Percentiles rank a stretch among this genome's conserved stretches.
Conservation (phyloP, 2,888 invertebrate species). For the Mamestra brassicae region DNA sequence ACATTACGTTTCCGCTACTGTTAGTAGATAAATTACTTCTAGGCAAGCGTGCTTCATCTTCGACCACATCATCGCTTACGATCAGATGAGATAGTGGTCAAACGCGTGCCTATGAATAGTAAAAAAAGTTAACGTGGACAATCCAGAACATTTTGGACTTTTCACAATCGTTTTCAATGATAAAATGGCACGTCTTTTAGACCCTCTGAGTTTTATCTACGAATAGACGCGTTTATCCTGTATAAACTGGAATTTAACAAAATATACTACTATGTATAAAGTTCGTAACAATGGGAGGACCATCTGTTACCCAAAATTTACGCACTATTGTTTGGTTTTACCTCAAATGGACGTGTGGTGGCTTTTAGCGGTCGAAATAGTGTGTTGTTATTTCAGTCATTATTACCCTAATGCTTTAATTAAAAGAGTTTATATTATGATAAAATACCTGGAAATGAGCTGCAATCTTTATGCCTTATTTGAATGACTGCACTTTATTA, state of each 20-base stretch:
- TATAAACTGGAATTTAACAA: background rate
- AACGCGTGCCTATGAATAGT: too few species aligned
- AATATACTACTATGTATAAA: background rate
- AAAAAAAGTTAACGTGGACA: too few species aligned
- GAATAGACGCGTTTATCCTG: background rate
- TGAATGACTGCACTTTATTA: too few species aligned
- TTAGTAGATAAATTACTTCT: too few species aligned
- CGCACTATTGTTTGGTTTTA: constrained; percentile 38
- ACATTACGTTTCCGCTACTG: too few species aligned
- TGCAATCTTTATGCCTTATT: too few species aligned
- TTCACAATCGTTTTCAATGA: background rate
- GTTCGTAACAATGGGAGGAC: constrained; percentile 24
- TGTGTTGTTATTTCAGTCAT: constrained; percentile 25
- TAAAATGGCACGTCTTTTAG: background rate
- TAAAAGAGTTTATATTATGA: background rate
- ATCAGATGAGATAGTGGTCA: too few species aligned
- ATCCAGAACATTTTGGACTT: background rate
- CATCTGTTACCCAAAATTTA: constrained; percentile 51
- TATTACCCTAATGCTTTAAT: constrained; percentile 14
- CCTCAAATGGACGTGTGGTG: constrained; percentile 34
- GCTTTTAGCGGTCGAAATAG: constrained; percentile 44
- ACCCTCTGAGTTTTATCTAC: background rate
- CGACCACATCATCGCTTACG: too few species aligned
- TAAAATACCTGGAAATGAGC: too few species aligned
- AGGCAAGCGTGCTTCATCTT: too few species aligned